Percentiles rank a stretch among this genome's conserved stretches.
These are phyloP conservation scores for Zosterops japonicus DNA, from an alignment of 2,113 vertebrate genomes.

Conservation along the genomic window DNA sequence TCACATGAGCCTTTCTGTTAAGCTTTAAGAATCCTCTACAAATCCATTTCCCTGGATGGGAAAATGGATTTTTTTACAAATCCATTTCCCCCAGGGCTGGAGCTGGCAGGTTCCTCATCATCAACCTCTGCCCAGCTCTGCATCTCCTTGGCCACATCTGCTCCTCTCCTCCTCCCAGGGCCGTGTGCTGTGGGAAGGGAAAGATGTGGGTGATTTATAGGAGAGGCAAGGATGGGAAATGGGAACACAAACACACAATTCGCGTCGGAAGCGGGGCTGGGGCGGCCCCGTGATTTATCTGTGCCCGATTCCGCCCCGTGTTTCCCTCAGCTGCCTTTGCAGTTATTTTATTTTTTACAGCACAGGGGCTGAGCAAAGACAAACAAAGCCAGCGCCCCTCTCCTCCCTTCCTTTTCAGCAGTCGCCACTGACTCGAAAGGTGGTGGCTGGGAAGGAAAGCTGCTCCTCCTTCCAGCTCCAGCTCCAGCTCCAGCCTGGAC, in stretches of 20 bases:
- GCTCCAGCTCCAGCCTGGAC: neutral
- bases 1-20: too few species aligned
- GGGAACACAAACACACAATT: constrained; percentile 50
- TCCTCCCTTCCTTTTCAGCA: constrained; percentile 62
- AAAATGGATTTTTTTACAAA: too few species aligned
- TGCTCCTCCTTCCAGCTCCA: constrained; percentile 1
- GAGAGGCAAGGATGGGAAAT: constrained; percentile 19
- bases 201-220: neutral
- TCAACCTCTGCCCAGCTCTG: accelerated
- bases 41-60: too few species aligned
- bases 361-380: neutral
- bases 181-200: neutral
- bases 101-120: neutral
- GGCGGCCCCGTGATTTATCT: constrained; percentile 59
- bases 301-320: constrained; percentile 15
- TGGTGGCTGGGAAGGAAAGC: constrained; percentile 29
- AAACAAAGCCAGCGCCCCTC: constrained; percentile 62
- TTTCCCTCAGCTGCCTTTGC: constrained; percentile 52
- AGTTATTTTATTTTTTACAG: constrained; percentile 36
- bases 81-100: neutral
- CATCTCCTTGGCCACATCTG: neutral
- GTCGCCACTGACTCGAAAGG: constrained; percentile 14
- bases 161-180: neutral
- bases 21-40: too few species aligned
- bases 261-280: constrained; percentile 33